Base-by-base conservation (phyloP, 2,888 invertebrate species). In the Brachyopa scutellaris region DNA sequence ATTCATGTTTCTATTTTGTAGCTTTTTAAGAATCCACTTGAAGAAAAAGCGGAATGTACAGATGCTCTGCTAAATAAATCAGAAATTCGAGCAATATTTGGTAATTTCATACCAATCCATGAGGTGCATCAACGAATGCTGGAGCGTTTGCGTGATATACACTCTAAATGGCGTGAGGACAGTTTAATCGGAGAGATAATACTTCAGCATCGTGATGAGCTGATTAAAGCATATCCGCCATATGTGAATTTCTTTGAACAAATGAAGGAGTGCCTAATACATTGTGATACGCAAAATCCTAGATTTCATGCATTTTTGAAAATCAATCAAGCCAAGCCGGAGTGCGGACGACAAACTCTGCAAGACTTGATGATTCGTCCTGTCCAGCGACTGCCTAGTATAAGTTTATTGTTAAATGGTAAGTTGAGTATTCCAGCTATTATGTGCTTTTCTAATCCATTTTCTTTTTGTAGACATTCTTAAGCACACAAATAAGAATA, bases 191-290 rank as follows among this genome's bases (percentile, higher is more conserved):
- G 98, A 5, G 94, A 96, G 88, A 94, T 98, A 86, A 95, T 98
- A 89, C 92, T 97, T 62, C 95, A 95, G 89, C 96, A 96, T 92
- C 95, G 96, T 62, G 95, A 95, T 64, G 97, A 96, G 87, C 92
- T 99, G 89, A 93, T 96, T 85, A 97, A 97, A 91, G 97, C 97
- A 0, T 99, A 99, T 92, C 99, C 99, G 82, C 97, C 98, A 15
- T 99, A 98, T 91, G 96, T 99, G 66, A 99, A 99, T 92, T 99
- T 97, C 92, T 99, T 98, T 91, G 99, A 99, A 91, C 96, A 97
- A 90, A 97, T 97, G 91, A 98, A 98, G 91, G 97, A 97, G 88
- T 96, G 96, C 92, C 93, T 99, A 88, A 92, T 94, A 87, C 94
- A 95, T 88, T 98, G 98, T 92, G 98, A 98, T 92, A 94, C 94